Evolutionary conservation across 2,113 vertebrate genomes (phyloP).

Genomic region (Pardalotus punctatus): DNA sequence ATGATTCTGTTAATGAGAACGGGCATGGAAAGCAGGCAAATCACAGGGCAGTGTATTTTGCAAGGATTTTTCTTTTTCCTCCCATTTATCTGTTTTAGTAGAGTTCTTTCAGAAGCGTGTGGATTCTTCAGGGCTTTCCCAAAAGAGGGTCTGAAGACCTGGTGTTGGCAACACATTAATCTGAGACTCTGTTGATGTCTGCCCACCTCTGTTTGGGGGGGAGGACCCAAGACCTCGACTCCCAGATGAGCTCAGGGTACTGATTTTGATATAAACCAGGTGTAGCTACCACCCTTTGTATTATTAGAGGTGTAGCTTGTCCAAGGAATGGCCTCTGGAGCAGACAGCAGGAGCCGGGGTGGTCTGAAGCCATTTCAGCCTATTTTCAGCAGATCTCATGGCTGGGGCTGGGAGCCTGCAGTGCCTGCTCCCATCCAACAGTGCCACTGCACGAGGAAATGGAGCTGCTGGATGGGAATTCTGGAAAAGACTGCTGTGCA

Average conservation of each 20-base stretch:
- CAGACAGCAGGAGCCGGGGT: background rate
- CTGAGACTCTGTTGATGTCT: background rate
- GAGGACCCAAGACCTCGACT: background rate
- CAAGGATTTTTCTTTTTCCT: background rate
- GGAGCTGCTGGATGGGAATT: slow-evolving; percentile 11
- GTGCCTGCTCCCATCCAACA: slow-evolving; percentile 12
- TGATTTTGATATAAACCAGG: background rate
- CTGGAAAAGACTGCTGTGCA: slow-evolving; percentile 29
- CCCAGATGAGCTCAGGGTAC: background rate
- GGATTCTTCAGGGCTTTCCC: background rate
- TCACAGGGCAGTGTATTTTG: background rate
- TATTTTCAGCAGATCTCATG: slow-evolving; percentile 4
- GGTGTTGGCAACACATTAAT: fast-evolving
- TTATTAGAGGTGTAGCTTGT: background rate
- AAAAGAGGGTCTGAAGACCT: background rate
- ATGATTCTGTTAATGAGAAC: slow-evolving; percentile 1
- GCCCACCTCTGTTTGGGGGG: background rate
- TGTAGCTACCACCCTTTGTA: background rate
- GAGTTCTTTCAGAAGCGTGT: fast-evolving
- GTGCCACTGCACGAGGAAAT: slow-evolving; percentile 16
- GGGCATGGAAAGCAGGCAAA: background rate
- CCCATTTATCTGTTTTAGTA: background rate
- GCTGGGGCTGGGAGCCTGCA: background rate
- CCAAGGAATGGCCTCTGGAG: background rate
- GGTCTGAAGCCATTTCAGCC: background rate